Base-by-base conservation (phyloP, 2,888 invertebrate species). In the Rhodophaea formosa region DNA sequence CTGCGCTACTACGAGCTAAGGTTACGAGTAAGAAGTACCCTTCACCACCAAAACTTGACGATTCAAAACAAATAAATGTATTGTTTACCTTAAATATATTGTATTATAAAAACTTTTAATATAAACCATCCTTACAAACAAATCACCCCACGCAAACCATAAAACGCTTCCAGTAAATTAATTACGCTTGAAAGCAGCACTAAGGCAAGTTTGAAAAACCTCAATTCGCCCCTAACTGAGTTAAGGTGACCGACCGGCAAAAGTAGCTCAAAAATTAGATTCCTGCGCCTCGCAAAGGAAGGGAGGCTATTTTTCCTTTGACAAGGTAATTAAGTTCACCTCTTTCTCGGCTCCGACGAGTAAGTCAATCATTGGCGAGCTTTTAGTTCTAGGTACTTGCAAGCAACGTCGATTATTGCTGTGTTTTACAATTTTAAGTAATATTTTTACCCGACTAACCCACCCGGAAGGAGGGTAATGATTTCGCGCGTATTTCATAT, bases 211-310 rank as follows among this genome's bases (percentile, higher is more conserved):
- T 83, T 83, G 77, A 79, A 84, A 84, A 86, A 84, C 74, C 70
- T 72, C 64, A 71, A 72, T 75, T 74, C 66, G 64, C 57, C 57
- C 62, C 53, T 81, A 82, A 84, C 66, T 65, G 59, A 67, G 70
- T 84, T 82, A 79, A 49, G 60, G 64, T 67, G 66, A 62, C 66
- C 68, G 69, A 46, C 49, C 53, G 66, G 77, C 78, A 77, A 82
- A 82, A 80, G 71, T 78, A 70, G 67, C 69, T 62, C 80, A 86
- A 87, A 87, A 88, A 87, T 88, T 87, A 81, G 81, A 87, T 87
- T 88, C 68, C 72, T 74, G 46, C 57, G 56, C 62, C 60, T 64
- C 14, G 42, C 56, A 65, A 62, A 70, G 74, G 72, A 74, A 74
- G 67, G n/a, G n/a, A n/a, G n/a, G n/a, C n/a, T n/a, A n/a, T 67